phyloP scores from a whole-genome alignment of 2,797 vertebrate genomes.

The Carduelis carduelis region DNA sequence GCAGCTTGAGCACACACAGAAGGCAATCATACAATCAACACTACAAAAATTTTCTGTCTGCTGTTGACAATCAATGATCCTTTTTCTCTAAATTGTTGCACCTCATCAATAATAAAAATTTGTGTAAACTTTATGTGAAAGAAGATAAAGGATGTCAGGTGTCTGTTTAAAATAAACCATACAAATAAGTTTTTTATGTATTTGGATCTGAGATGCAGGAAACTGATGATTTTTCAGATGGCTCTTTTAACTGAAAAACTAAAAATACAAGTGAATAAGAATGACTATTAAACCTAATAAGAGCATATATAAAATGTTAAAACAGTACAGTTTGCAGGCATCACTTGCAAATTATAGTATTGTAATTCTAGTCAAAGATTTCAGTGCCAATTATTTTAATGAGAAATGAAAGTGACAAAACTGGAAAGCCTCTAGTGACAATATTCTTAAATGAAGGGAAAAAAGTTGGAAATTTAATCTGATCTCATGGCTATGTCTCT shows the following conservation, averaged over 20 bases:
- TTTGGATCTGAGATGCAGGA: background rate
- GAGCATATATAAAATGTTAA: background rate
- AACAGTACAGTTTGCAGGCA: background rate
- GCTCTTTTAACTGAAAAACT: background rate
- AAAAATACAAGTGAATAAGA: background rate
- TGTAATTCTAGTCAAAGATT: slow-evolving; percentile 32
- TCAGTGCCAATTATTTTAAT: slow-evolving; percentile 23
- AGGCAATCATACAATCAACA: background rate
- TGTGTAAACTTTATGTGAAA: background rate
- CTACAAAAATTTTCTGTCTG: background rate
- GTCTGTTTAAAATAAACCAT: background rate
- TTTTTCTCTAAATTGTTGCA: background rate
- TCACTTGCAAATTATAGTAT: background rate
- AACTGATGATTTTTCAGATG: background rate
- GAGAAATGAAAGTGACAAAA: slow-evolving; percentile 23
- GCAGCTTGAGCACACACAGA: background rate
- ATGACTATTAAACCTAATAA: background rate
- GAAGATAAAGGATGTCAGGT: background rate
- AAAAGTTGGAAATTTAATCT: background rate
- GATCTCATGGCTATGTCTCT: background rate
- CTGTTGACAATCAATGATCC: background rate
- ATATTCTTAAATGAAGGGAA: background rate
- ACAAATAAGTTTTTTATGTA: background rate
- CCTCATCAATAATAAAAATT: background rate
- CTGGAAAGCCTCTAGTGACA: slow-evolving; percentile 1